Evolutionary conservation across 1,140 invertebrate species (phyloP), one percentile per base, ranked within the genome.

Genomic region (Drosophila gunungcola): DNA sequence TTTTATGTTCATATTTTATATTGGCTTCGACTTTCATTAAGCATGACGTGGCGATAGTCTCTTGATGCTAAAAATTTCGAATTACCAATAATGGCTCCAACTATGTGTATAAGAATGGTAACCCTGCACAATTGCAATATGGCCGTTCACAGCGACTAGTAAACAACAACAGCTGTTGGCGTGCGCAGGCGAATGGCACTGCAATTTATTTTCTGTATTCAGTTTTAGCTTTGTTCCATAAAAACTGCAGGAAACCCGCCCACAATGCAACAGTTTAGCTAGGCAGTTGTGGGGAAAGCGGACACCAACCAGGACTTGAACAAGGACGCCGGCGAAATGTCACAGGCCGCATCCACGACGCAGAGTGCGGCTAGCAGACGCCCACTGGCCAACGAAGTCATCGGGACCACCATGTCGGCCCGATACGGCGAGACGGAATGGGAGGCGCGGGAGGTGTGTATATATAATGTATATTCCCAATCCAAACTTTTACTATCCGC

Each of bases 401-500:
- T 80, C 27, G 80, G 80, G 34, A 70, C 75, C 34, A 58, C 77
- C 13, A 80, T 80, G 38, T 74, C 78, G 10, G 72, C 78, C 6
- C 64, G 94, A 70, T 95, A 93, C 73, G 93, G 92, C 7, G 95
- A 95, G 82, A 94, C 94, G 36, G 95, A 96, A 85, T 96, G 95
- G 95, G 95, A 95, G 91, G 94, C 94, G 11, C 95, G 95, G 89
- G 95, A 96, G 93, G 95, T 95, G 78, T 79, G 69, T 55, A 0
- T 1, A 4, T 3, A 12, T 4, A 4, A 13, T 41, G 11, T 7
- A 61, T 4, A 12, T 9, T 3, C 3, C 5, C 21, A 12, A 12
- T 3, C 0, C 4, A 48, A 0, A 41, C 41, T n/a, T 53, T 38
- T n/a, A 10, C 10, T 32, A 32, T 2, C 7, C 29, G 29, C 2